Evolutionary conservation across 2,888 invertebrate species (phyloP).

Genomic region (Sphaerophoria rueppellii): DNA sequence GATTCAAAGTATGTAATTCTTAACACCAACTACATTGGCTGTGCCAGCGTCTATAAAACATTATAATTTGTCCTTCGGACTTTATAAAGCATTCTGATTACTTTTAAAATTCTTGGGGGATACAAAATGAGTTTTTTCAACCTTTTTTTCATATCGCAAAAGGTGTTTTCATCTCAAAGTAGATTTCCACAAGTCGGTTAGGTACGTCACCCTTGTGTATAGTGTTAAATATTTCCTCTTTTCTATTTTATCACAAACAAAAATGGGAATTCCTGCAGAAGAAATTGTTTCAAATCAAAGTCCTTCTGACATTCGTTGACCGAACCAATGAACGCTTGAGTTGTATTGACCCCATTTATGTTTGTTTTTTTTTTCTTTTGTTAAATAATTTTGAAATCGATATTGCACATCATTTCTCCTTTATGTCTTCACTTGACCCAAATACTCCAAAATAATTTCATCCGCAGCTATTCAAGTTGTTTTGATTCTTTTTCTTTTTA

Average conservation of each 20-base stretch:
- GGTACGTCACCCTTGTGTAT: too few species aligned
- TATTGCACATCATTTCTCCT: slow-evolving; percentile 33
- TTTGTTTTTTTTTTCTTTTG: slow-evolving; percentile 17
- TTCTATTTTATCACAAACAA: neutral
- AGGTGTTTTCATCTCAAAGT: too few species aligned
- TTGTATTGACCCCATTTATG: slow-evolving; percentile 22
- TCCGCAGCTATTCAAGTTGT: slow-evolving; percentile 38
- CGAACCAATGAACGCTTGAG: slow-evolving; percentile 6
- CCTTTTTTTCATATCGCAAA: too few species aligned
- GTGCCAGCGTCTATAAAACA: too few species aligned
- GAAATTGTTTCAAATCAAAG: neutral
- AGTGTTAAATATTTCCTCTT: too few species aligned
- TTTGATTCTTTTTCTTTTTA: neutral
- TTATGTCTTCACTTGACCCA: slow-evolving; percentile 46
- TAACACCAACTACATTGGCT: too few species aligned
- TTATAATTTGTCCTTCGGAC: too few species aligned
- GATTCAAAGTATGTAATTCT: too few species aligned
- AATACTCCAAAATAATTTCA: slow-evolving; percentile 26
- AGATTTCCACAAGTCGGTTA: too few species aligned
- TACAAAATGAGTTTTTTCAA: too few species aligned
- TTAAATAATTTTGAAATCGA: slow-evolving; percentile 45
- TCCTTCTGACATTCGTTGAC: slow-evolving; percentile 24
- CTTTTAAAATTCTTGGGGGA: too few species aligned
- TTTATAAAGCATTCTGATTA: too few species aligned
- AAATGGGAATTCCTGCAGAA: neutral